phyloP scores from a whole-genome alignment of 37 sponge, comb jelly and placozoan species.

The Sycon ciliatum region DNA sequence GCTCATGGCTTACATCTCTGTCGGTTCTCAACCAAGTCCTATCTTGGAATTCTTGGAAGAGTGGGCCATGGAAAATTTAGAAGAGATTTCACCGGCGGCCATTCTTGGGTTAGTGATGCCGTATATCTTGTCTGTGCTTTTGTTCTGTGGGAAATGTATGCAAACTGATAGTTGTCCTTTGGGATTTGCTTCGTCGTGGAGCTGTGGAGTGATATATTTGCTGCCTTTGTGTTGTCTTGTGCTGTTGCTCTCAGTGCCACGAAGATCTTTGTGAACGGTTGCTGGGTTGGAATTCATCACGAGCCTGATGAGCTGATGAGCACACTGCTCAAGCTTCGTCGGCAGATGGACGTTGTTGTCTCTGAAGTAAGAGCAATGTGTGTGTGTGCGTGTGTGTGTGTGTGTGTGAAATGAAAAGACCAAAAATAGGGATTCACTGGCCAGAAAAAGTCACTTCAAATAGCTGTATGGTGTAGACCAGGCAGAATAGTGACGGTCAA shows the following conservation, averaged over 20 bases:
- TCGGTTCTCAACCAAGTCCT: slow-evolving; percentile 94
- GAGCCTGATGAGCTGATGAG: slow-evolving; percentile 97
- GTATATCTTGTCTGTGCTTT: background rate
- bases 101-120: slow-evolving; percentile 58
- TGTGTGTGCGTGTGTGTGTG: background rate
- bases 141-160: too few species aligned
- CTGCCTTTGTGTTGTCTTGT: background rate
- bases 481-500: too few species aligned
- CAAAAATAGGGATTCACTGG: too few species aligned
- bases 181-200: background rate
- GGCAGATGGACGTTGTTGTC: slow-evolving; percentile 99
- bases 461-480: too few species aligned
- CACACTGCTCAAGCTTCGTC: slow-evolving; percentile 81
- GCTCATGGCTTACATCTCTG: slow-evolving; percentile 97
- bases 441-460: too few species aligned
- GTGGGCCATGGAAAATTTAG: slow-evolving; percentile 99
- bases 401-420: too few species aligned
- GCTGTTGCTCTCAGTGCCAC: slow-evolving; percentile 91
- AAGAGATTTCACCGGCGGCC: slow-evolving; percentile 96
- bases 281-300: slow-evolving; percentile 98
- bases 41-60: slow-evolving; percentile 99
- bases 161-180: too few species aligned
- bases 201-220: slow-evolving; percentile 1
- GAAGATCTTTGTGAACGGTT: slow-evolving; percentile 99
- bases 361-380: slow-evolving; percentile 60